These are phyloP conservation scores for Phallusia fumigata DNA, from an alignment of 23 tunicate genomes.

Conservation along the genomic window DNA sequence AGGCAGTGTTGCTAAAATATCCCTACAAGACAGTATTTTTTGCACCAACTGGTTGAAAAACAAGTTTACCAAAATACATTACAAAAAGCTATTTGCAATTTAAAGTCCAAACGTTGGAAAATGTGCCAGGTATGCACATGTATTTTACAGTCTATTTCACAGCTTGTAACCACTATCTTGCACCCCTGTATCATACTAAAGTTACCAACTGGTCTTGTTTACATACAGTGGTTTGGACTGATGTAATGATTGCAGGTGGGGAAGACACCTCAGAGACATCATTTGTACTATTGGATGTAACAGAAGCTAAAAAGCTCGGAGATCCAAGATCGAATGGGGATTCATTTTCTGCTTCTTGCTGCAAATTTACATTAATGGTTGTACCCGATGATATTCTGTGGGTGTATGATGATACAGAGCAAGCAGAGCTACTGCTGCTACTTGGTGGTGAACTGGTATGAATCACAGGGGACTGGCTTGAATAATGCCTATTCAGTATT, in stretches of 20 bases:
- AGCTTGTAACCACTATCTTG: no score
- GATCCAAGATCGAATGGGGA: slow-evolving; percentile 11
- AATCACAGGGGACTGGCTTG: not conserved
- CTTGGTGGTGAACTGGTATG: slow-evolving; percentile 51
- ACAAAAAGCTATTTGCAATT: no score
- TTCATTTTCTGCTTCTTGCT: slow-evolving; percentile 25
- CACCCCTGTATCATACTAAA: no score
- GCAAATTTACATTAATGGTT: slow-evolving; percentile 7
- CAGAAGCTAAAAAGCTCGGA: not conserved
- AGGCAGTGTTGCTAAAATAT: no score
- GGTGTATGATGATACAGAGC: slow-evolving; percentile 27
- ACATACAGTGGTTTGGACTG: not conserved
- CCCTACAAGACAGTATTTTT: no score
- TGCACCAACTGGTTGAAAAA: no score
- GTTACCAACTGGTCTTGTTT: no score
- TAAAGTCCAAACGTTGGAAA: no score
- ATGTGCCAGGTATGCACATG: no score
- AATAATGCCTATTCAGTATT: not conserved
- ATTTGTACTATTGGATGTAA: not conserved
- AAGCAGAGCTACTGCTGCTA: slow-evolving; percentile 42
- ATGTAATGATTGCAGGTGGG: not conserved
- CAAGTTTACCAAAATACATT: no score
- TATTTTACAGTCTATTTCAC: no score
- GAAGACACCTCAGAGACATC: not conserved
- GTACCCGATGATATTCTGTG: slow-evolving; percentile 24